phyloP scores from a whole-genome alignment of 1,140 invertebrate species.

The Drosophila nikananu region DNA sequence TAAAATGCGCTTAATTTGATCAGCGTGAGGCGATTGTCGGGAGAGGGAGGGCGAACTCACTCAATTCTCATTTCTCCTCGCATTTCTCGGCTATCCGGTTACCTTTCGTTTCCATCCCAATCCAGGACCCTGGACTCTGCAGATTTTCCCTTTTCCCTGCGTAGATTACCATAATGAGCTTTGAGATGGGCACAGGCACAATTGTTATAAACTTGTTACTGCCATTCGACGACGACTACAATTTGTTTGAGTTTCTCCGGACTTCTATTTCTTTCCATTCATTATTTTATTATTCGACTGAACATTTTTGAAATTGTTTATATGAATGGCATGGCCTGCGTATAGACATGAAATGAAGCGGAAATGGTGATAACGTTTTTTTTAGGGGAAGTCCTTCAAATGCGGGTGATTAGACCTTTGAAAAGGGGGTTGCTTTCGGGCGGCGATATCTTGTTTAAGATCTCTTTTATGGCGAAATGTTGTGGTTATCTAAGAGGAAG shows the following conservation, averaged over 20 bases:
- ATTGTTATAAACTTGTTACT: conserved; percentile 76
- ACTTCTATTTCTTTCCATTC: conserved; percentile 35
- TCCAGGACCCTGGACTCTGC: background rate
- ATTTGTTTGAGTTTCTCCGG: conserved; percentile 44
- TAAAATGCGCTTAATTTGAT: conserved; percentile 84
- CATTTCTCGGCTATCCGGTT: conserved; percentile 28
- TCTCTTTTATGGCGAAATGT: conserved; percentile 12
- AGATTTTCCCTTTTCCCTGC: conserved; percentile 23
- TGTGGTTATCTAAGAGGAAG: background rate
- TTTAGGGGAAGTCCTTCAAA: conserved; percentile 25
- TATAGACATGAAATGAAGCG: conserved; percentile 37
- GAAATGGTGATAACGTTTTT: conserved; percentile 33
- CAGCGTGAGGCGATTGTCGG: conserved; percentile 78
- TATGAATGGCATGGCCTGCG: conserved; percentile 18
- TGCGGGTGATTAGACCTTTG: conserved; percentile 24
- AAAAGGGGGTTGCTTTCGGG: conserved; percentile 14
- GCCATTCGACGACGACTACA: conserved; percentile 66
- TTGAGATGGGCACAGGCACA: conserved; percentile 48
- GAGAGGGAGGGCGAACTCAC: conserved; percentile 7
- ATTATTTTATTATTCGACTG: conserved; percentile 33
- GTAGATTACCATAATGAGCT: conserved; percentile 80
- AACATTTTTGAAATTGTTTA: conserved; percentile 49
- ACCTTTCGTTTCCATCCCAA: conserved; percentile 14
- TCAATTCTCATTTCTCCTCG: conserved; percentile 26
- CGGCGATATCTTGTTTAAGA: conserved; percentile 1